phyloP scores from a whole-genome alignment of 2,888 invertebrate species.

The Scaptomyza flava region DNA sequence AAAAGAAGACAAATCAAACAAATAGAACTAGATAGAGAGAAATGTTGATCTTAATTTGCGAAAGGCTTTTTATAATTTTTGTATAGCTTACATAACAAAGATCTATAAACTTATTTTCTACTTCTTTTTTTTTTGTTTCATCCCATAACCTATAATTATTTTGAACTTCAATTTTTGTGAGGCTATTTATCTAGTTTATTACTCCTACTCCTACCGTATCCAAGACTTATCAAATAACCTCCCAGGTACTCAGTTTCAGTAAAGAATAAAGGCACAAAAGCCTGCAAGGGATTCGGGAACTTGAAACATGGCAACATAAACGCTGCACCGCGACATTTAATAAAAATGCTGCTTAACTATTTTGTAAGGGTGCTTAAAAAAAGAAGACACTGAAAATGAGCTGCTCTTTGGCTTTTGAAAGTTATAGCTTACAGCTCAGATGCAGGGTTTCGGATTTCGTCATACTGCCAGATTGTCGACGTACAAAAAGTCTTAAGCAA shows the following conservation, averaged over 20 bases:
- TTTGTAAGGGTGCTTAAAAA: conserved; percentile 18
- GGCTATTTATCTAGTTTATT: no score
- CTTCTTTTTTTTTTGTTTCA: no score
- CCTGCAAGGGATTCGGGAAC: not conserved
- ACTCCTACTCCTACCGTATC: not conserved
- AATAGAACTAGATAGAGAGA: not conserved
- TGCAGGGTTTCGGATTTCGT: conserved; percentile 2
- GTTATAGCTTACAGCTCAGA: not conserved
- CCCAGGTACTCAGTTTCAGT: not conserved
- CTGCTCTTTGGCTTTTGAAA: conserved; percentile 13
- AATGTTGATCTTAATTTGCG: not conserved
- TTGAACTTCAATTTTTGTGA: no score
- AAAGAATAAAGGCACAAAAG: not conserved
- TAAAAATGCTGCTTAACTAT: conserved; percentile 23
- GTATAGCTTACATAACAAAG: not conserved
- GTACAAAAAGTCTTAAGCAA: conserved; percentile 15
- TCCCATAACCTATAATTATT: no score
- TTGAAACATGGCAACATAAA: conserved; percentile 10
- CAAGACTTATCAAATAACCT: conserved; percentile 9
- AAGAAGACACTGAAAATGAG: not conserved
- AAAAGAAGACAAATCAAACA: not conserved
- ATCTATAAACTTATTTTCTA: no score
- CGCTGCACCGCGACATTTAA: conserved; percentile 24
- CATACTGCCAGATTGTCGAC: conserved; percentile 18
- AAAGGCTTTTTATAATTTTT: no score